Evolutionary conservation across 2,888 invertebrate species (phyloP).

Genomic region (Calameuta pallipes): DNA sequence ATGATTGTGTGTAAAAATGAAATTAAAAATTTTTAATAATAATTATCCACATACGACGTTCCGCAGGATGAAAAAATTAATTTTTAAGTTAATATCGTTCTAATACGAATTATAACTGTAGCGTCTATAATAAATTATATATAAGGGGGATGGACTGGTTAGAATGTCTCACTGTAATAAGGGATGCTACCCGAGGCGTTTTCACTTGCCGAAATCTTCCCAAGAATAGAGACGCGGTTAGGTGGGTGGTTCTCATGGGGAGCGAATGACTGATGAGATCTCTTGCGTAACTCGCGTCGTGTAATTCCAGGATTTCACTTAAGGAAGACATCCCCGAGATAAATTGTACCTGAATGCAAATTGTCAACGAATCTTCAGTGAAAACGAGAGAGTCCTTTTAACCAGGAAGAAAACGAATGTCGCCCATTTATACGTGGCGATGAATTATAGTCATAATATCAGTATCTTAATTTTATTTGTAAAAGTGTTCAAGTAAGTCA

Average conservation of each 20-base stretch:
- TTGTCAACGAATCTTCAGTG: conserved; percentile 40
- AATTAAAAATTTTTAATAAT: neutral
- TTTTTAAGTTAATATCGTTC: neutral
- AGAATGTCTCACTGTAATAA: neutral
- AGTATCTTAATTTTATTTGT: neutral
- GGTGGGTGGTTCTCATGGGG: conserved; percentile 37
- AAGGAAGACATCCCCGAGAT: conserved; percentile 38
- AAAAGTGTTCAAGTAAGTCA: neutral
- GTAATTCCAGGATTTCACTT: conserved; percentile 48
- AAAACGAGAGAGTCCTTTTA: neutral
- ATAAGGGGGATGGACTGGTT: neutral
- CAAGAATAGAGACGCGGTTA: neutral
- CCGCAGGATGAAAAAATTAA: neutral
- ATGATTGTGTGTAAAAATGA: neutral
- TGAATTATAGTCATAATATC: neutral
- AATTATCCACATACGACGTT: no score
- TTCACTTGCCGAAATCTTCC: neutral
- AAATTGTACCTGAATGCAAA: conserved; percentile 51
- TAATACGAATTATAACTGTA: neutral
- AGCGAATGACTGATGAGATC: conserved; percentile 48
- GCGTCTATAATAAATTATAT: neutral
- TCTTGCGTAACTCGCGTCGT: conserved; percentile 20
- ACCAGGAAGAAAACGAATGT: neutral
- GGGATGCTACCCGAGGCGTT: neutral
- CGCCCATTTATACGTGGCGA: neutral